Percentiles rank a stretch among this genome's conserved stretches.
Evolutionary conservation across 2,888 invertebrate species (phyloP).

Genomic region (Ypsolopha scabrella): DNA sequence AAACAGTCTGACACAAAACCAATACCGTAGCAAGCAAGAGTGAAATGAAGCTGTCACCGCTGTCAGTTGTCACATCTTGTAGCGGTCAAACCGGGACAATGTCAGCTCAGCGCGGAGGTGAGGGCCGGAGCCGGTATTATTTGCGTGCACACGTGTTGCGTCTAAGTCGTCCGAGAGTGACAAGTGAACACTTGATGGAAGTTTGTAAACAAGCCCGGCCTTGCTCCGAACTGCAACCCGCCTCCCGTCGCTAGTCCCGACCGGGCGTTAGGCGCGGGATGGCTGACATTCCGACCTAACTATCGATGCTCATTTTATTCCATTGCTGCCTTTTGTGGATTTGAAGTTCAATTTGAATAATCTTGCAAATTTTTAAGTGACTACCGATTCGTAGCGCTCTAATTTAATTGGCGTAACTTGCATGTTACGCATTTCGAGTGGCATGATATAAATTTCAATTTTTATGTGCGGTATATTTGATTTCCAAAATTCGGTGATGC

Average conservation of each 20-base stretch:
- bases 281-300: conserved; percentile 6
- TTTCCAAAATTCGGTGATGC: not conserved
- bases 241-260: conserved; percentile 35
- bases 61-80: too few relatives aligned
- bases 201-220: conserved; percentile 65
- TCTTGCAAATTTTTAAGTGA: too few relatives aligned
- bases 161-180: conserved; percentile 31
- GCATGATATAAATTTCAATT: too few relatives aligned
- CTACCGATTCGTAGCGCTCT: too few relatives aligned
- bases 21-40: too few relatives aligned
- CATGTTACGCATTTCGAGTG: too few relatives aligned
- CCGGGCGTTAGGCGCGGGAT: conserved; percentile 36
- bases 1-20: too few relatives aligned
- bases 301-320: too few relatives aligned
- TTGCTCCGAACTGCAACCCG: conserved; percentile 46
- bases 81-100: conserved; percentile 47
- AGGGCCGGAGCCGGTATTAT: conserved; percentile 54
- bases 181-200: conserved; percentile 58
- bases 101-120: conserved; percentile 46
- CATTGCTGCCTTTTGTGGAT: too few relatives aligned
- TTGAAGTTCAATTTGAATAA: too few relatives aligned
- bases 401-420: too few relatives aligned
- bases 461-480: not conserved
- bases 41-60: too few relatives aligned
- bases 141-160: conserved; percentile 59